Percentiles rank a stretch among this genome's conserved stretches.
Evolutionary conservation across 2,113 vertebrate species (phyloP).

Genomic region (Nothoprocta perdicaria): DNA sequence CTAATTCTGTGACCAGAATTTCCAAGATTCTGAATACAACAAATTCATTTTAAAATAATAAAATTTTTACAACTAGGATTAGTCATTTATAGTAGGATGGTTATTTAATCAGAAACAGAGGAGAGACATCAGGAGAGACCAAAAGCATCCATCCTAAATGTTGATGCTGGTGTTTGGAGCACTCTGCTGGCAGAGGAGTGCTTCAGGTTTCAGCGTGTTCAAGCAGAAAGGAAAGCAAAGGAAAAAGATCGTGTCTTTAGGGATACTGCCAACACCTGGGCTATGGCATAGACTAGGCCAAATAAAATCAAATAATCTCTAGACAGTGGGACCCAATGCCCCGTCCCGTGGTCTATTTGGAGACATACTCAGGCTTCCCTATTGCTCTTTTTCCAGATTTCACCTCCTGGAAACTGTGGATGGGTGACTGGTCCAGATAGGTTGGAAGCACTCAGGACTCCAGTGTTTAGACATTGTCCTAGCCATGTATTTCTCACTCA

Average conservation of each 20-base stretch:
- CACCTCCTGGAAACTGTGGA: not conserved
- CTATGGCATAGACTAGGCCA: not conserved
- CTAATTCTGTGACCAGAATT: not conserved
- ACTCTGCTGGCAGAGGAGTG: not conserved
- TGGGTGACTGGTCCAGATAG: not conserved
- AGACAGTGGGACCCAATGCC: not conserved
- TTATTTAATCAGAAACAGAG: not conserved
- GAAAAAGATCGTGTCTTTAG: not conserved
- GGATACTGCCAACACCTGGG: not conserved
- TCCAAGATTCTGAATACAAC: not conserved
- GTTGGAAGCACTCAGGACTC: not conserved
- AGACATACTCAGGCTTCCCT: not conserved
- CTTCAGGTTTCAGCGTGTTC: not conserved
- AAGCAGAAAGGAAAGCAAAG: not conserved
- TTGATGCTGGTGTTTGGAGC: not conserved
- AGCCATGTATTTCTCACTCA: not conserved
- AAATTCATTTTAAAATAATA: not conserved
- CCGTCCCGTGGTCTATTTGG: not conserved
- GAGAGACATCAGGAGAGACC: not conserved
- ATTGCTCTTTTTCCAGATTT: not conserved
- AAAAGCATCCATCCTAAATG: not conserved
- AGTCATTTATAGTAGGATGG: not conserved
- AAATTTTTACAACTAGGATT: not conserved
- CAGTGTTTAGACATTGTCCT: not conserved
- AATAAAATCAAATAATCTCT: not conserved